These are phyloP conservation scores for Hirundichthys speculiger DNA, from an alignment of 2,113 vertebrate genomes.

Conservation along the genomic window DNA sequence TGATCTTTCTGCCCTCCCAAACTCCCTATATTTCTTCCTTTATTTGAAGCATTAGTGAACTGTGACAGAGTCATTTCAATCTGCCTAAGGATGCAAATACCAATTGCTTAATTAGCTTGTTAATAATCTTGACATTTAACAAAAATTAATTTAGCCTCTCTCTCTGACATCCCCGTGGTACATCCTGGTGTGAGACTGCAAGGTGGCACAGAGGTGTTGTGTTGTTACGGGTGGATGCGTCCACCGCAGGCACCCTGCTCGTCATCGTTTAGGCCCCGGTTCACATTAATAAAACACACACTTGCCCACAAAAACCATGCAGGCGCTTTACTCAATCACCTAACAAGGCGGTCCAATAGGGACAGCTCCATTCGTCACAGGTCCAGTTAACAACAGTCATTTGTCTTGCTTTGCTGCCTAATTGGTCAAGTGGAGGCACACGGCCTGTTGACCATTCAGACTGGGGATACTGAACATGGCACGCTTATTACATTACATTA, in stretches of 20 bases:
- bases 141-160: conserved; percentile 1
- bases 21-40: too few species aligned
- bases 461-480: conserved; percentile 39
- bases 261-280: conserved; percentile 64
- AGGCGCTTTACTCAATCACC: conserved; percentile 62
- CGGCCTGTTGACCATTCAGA: conserved; percentile 59
- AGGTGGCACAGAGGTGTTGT: conserved; percentile 47
- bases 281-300: conserved; percentile 46
- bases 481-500: conserved; percentile 13
- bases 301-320: background rate
- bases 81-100: conserved; percentile 71
- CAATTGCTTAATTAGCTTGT: conserved; percentile 78
- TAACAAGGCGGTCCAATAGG: conserved; percentile 60
- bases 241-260: conserved; percentile 64
- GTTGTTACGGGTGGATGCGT: conserved; percentile 43
- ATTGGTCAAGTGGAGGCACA: conserved; percentile 70
- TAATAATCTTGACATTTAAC: too few species aligned
- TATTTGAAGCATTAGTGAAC: conserved; percentile 77
- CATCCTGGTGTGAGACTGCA: conserved; percentile 52
- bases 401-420: conserved; percentile 79
- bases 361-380: conserved; percentile 75
- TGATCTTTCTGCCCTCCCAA: conserved; percentile 34
- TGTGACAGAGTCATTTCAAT: conserved; percentile 79
- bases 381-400: conserved; percentile 70
- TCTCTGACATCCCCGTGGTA: conserved; percentile 20